Conservation (phyloP, 1,140 invertebrate genomes). For the Drosophila ficusphila region DNA sequence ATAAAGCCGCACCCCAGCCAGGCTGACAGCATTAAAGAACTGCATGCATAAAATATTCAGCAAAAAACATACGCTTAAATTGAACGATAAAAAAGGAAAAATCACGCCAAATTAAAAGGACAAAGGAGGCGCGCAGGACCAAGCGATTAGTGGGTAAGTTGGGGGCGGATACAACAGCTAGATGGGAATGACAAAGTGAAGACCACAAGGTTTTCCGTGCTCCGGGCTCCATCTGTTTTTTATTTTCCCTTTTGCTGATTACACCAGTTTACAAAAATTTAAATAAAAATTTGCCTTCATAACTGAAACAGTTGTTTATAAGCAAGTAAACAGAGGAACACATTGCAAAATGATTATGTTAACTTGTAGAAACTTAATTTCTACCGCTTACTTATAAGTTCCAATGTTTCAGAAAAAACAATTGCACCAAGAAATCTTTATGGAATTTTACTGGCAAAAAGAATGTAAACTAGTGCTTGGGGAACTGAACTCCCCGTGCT, state of each 20-base stretch:
- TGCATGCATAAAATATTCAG: conserved; percentile 64
- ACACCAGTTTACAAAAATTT: conserved; percentile 2
- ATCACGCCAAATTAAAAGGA: conserved; percentile 22
- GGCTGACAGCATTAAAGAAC: conserved; percentile 29
- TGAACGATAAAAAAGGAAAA: conserved; percentile 32
- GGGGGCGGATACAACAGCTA: background rate
- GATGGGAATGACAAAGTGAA: conserved; percentile 36
- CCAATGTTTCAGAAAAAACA: background rate
- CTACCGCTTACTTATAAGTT: too few relatives aligned
- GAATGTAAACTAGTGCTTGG: conserved; percentile 18
- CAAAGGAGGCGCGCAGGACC: conserved; percentile 16
- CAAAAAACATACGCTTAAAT: conserved; percentile 36
- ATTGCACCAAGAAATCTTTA: background rate
- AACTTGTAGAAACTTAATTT: too few relatives aligned
- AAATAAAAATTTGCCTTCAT: too few relatives aligned
- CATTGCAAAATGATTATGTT: too few relatives aligned
- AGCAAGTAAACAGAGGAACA: too few relatives aligned
- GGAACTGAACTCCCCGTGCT: background rate
- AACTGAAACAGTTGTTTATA: background rate
- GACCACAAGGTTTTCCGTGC: background rate
- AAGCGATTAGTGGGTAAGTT: conserved; percentile 37
- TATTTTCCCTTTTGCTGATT: background rate
- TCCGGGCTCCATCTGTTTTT: background rate
- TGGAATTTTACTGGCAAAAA: background rate
- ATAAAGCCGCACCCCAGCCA: conserved; percentile 35